Conservation (phyloP, 2,797 vertebrate genomes). For the Molossus molossus region DNA sequence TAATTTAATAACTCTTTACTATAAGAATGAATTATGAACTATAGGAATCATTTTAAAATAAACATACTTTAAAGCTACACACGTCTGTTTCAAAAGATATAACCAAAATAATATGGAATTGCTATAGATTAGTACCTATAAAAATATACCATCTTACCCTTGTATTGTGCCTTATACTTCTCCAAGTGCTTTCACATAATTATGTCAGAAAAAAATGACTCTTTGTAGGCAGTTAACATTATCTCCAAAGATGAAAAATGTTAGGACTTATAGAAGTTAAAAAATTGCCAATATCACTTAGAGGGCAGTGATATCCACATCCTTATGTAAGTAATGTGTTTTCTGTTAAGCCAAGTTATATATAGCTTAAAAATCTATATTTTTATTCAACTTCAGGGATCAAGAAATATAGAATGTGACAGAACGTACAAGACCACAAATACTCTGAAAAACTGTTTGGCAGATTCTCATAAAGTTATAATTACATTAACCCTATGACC, state of each 20-base stretch:
- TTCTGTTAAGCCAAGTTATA: slow-evolving; percentile 48
- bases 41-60: slow-evolving; percentile 42
- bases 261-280: neutral
- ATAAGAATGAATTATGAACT: slow-evolving; percentile 47
- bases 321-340: neutral
- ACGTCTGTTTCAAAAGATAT: slow-evolving; percentile 45
- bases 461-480: slow-evolving; percentile 38
- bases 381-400: slow-evolving; percentile 31
- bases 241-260: slow-evolving; percentile 50
- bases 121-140: neutral
- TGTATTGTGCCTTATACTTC: neutral
- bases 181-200: slow-evolving; percentile 65
- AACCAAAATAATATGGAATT: slow-evolving; percentile 54
- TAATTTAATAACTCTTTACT: slow-evolving; percentile 29
- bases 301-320: neutral
- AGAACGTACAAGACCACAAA: neutral
- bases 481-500: neutral
- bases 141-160: slow-evolving; percentile 7
- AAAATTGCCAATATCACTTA: neutral
- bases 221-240: slow-evolving; percentile 47
- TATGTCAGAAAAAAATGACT: slow-evolving; percentile 24
- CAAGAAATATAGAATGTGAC: slow-evolving; percentile 48
- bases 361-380: slow-evolving; percentile 54
- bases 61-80: neutral
- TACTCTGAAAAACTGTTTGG: slow-evolving; percentile 47